These are phyloP conservation scores for Mareca strepera DNA, from an alignment of 2,797 vertebrate species.

Conservation along the genomic window DNA sequence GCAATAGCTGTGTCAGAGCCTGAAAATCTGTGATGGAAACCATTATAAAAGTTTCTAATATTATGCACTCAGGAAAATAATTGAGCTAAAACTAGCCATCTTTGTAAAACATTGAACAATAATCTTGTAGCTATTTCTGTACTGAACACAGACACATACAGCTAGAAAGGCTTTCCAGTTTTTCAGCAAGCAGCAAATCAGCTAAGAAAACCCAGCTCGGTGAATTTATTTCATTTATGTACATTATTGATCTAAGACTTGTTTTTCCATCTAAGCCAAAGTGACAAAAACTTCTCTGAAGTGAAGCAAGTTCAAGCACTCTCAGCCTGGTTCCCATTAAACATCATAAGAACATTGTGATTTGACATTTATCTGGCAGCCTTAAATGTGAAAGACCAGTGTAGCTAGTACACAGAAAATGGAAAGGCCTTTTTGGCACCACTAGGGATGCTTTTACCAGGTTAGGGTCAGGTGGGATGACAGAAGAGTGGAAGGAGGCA, in stretches of 20 bases:
- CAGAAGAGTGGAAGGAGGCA: constrained; percentile 32
- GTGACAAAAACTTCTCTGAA: constrained; percentile 61
- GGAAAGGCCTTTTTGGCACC: constrained; percentile 21
- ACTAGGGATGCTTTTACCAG: constrained; percentile 63
- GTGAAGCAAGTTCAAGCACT: constrained; percentile 42
- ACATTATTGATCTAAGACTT: constrained; percentile 59
- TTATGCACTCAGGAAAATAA: neutral
- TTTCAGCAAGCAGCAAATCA: neutral
- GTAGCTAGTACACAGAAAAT: neutral
- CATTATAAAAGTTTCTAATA: neutral
- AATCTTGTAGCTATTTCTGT: constrained; percentile 5
- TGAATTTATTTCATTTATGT: constrained; percentile 45
- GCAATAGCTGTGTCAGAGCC: neutral
- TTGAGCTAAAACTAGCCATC: neutral
- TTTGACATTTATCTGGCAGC: constrained; percentile 66
- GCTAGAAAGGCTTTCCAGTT: neutral
- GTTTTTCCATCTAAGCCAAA: constrained; percentile 33
- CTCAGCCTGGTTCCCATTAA: constrained; percentile 42
- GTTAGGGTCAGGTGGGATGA: constrained; percentile 53
- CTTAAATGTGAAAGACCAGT: constrained; percentile 41
- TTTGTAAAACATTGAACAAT: neutral
- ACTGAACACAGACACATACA: neutral
- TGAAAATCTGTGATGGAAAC: neutral
- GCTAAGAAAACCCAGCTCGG: neutral
- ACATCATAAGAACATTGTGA: neutral